Evolutionary conservation across 2,797 vertebrate genomes (phyloP), one percentile per base, ranked within the genome.

Genomic region (Naso thynnoides): DNA sequence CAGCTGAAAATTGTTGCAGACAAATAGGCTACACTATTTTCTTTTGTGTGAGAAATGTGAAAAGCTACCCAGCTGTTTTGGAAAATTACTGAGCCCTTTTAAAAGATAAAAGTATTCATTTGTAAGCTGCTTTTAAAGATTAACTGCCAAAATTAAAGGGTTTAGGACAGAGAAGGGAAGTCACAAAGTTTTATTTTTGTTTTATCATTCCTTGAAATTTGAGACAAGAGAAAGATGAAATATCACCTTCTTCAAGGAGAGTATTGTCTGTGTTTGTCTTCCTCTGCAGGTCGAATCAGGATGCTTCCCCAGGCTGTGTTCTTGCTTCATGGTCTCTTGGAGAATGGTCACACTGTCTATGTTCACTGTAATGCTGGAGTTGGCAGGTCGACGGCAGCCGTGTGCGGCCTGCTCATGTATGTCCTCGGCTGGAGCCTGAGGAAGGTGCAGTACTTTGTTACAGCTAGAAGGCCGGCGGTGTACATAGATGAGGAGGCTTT

Each of bases 341-440:
- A 97, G 88, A 97, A 97, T 0, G 96, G 97, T 1, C 98, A 99
- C 93, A 96, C 90, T 0, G 96, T 99, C 48, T 99, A 99, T 0
- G 96, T 99, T 6, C 98, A 99, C 83, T 99, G 98, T 78, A 99
- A 99, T 0, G 98, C 98, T 0, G 98, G 98, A 0, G 98, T 99
- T 7, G 98, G 98, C 77, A 92, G 98, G 59, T 98, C 98, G 2
- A 97, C 98, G 0, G 97, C 96, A 0, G 96, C 96, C 0, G 94
- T 99, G 66, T 95, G 98, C 0, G 98, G 98, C 58, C 96, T 97
- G 88, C 95, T 99, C 2, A 96, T 95, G 93, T 99, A 98, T 0
- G 91, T 99, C 78, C 14, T 95, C 48, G 95, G 98, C 78, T 99
- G 98, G 98, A 96, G 90, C 70, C 88, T 95, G 61, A 90, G 98